These are phyloP conservation scores for Pseudobourletiella spinata DNA, from an alignment of 1,140 invertebrate genomes.

Conservation along the genomic window DNA sequence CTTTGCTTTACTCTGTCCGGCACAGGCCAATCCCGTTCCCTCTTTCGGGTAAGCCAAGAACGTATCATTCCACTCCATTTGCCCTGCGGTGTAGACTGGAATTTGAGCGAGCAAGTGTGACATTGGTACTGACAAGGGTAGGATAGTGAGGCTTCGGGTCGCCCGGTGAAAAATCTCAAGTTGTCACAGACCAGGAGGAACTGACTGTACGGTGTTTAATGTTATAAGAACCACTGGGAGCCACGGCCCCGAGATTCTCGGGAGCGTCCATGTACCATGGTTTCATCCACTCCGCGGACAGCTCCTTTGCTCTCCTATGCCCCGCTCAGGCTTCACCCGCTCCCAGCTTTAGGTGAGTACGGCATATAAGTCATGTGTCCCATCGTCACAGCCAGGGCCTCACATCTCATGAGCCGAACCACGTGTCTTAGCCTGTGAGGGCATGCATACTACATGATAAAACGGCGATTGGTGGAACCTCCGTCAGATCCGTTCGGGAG, in stretches of 20 bases:
- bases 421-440: too few species aligned
- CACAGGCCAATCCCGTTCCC: constrained; percentile 62
- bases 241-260: constrained; percentile 37
- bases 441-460: constrained; percentile 12
- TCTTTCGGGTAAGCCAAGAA: constrained; percentile 54
- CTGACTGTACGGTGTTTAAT: too few species aligned
- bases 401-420: too few species aligned
- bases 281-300: neutral
- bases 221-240: constrained; percentile 47
- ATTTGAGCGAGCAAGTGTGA: too few species aligned
- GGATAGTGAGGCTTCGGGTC: constrained; percentile 16
- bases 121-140: too few species aligned
- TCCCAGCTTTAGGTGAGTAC: constrained; percentile 38
- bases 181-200: too few species aligned
- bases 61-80: too few species aligned
- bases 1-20: constrained; percentile 54
- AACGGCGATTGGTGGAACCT: neutral
- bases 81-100: too few species aligned
- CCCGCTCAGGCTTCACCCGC: constrained; percentile 61
- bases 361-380: too few species aligned
- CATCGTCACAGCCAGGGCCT: neutral
- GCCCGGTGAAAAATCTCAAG: neutral
- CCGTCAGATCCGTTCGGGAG: constrained; percentile 21
- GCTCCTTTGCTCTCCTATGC: constrained; percentile 52
- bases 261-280: constrained; percentile 11